A percentile compares a stretch with the other conserved stretches of the same genome.
Conservation (phyloP, 2,888 invertebrate species). For the Melinaea menophilus region DNA sequence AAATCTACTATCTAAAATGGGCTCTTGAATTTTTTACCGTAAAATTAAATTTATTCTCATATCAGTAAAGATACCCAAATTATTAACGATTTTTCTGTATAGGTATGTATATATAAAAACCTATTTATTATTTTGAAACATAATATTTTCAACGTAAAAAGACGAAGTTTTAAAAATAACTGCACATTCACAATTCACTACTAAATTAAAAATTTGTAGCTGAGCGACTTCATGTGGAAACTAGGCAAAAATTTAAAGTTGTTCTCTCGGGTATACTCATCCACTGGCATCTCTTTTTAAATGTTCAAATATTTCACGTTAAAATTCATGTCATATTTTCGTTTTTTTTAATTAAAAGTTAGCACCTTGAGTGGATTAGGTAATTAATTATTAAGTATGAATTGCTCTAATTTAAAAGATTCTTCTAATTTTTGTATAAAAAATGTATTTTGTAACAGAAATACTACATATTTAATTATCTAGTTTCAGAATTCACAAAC, state of each 20-base stretch:
- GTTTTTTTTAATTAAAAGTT: neutral
- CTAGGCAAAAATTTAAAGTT: conserved; percentile 6
- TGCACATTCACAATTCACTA: neutral
- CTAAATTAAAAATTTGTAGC: conserved; percentile 6
- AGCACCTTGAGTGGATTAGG: no score
- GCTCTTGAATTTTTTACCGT: no score
- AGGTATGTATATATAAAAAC: neutral
- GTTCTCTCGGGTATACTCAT: conserved; percentile 3
- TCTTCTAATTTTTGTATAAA: no score
- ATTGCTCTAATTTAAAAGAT: no score
- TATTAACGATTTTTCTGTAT: no score
- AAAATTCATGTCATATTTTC: neutral
- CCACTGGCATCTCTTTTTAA: neutral
- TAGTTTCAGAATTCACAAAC: no score
- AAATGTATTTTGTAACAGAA: no score
- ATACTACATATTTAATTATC: no score
- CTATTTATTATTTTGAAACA: neutral
- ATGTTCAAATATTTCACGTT: conserved; percentile 1
- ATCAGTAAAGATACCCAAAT: no score
- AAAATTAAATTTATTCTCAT: no score
- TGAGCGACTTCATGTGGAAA: conserved; percentile 1
- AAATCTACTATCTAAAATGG: no score
- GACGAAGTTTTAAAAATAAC: neutral
- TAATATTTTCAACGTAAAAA: neutral
- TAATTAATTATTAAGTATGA: no score